Evolutionary conservation across 2,113 vertebrate genomes (phyloP).

Genomic region (Galbula dea): DNA sequence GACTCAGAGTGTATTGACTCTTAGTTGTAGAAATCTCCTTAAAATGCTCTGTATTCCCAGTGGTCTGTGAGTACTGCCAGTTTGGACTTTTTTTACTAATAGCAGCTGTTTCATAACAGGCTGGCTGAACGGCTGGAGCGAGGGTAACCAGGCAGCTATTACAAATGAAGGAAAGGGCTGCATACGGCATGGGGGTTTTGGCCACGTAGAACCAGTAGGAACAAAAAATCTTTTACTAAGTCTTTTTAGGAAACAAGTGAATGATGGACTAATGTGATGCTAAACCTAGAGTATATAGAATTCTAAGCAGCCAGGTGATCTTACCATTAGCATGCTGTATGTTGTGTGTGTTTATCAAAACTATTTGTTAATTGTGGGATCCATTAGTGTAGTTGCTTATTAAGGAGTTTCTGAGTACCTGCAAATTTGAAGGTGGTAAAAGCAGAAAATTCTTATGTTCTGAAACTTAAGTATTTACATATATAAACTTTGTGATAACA

Average conservation of each 20-base stretch:
- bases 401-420: not conserved
- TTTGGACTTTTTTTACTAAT: not conserved
- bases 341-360: not conserved
- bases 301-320: not conserved
- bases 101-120: slow-evolving; percentile 18
- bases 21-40: not conserved
- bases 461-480: not conserved
- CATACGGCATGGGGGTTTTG: not conserved
- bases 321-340: not conserved
- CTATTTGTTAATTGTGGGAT: not conserved
- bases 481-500: not conserved
- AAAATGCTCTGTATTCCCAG: not conserved
- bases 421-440: not conserved
- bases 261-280: not conserved
- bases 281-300: not conserved
- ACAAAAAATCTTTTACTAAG: not conserved
- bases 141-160: not conserved
- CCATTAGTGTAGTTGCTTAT: not conserved
- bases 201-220: not conserved
- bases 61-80: not conserved
- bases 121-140: not conserved
- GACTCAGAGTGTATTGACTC: not conserved
- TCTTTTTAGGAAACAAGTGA: not conserved
- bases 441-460: not conserved
- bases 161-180: not conserved